These are phyloP conservation scores for Pollachius pollachius DNA, from an alignment of 2,113 vertebrate species.

Conservation along the genomic window DNA sequence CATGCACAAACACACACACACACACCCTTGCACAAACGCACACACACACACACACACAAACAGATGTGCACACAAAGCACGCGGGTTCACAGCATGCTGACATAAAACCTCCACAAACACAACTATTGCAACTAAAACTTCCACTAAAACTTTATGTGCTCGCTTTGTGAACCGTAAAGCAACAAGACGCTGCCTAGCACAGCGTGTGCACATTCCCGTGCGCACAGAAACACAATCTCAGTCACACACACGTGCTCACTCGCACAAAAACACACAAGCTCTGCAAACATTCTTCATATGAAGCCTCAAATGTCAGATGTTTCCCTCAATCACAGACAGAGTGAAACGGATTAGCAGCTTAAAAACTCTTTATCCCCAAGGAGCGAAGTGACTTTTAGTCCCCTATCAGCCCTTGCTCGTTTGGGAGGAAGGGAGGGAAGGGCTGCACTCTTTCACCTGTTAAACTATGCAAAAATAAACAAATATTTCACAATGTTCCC, in stretches of 20 bases:
- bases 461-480: conserved; percentile 17
- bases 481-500: conserved; percentile 13
- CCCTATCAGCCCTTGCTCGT: conserved; percentile 8
- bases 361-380: conserved; percentile 46
- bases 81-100: too few relatives aligned
- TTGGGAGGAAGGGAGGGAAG: conserved; percentile 16
- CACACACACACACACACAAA: too few relatives aligned
- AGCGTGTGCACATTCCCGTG: conserved; percentile 13
- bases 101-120: neutral
- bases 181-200: neutral
- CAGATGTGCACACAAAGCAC: too few relatives aligned
- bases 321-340: conserved; percentile 48
- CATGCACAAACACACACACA: too few relatives aligned
- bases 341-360: conserved; percentile 44
- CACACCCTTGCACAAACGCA: too few relatives aligned
- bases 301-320: conserved; percentile 53
- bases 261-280: conserved; percentile 6
- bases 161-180: conserved; percentile 5
- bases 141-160: conserved; percentile 26
- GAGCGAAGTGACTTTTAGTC: conserved; percentile 49
- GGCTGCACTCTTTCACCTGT: conserved; percentile 28
- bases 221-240: conserved; percentile 2
- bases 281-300: conserved; percentile 41
- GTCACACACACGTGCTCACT: conserved; percentile 2
- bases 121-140: neutral